Evolutionary conservation across 2,888 invertebrate genomes (phyloP), one percentile per base, ranked within the genome.

Genomic region (Phoenoteleia sp.): DNA sequence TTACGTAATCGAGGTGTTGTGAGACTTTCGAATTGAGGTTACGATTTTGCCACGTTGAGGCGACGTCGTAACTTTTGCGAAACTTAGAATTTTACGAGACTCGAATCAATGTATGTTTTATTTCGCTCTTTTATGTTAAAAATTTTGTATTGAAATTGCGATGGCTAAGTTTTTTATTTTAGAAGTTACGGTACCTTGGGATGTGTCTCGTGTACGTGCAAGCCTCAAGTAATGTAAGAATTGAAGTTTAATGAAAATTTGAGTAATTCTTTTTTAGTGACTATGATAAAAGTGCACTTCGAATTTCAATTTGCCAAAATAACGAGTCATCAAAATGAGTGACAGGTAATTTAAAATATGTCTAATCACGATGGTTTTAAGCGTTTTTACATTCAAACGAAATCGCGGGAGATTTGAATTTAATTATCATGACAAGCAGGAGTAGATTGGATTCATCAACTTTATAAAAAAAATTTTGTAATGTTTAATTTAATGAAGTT

Each of bases 311-410:
- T 72, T 71, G 56, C 58, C 45, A 39, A 58, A 58, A 58, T 71
- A 71, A 56, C 27, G 39, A 56, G 56, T 49, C 60, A 36, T 71
- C 47, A 47, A 17, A 58, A 19, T 69, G 71, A 71, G 58, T 58
- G 71, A 58, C 71, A 58, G 71, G 15, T 72, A 72, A 72, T 72
- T 72, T 72, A 58, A 72, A 72, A 72, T 49, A 72, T 36, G 60
- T 60, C 72, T 72, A 72, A 72, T 72, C 60, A 72, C 23, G 58
- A 23, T 42, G 71, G 36, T 69, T 71, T 29, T 71, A 71, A 58
- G 23, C 17, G 13, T n/a, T 56, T 45, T 71, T 71, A 58, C 23
- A 47, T 23, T 11, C 39, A 36, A 17, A 42, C 11, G 2, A 7
- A 21, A 45, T 45, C 6, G 15, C 29, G n/a, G n/a, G n/a, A 62